phyloP scores from a whole-genome alignment of 2,113 vertebrate species.

The Aramus guarauna region DNA sequence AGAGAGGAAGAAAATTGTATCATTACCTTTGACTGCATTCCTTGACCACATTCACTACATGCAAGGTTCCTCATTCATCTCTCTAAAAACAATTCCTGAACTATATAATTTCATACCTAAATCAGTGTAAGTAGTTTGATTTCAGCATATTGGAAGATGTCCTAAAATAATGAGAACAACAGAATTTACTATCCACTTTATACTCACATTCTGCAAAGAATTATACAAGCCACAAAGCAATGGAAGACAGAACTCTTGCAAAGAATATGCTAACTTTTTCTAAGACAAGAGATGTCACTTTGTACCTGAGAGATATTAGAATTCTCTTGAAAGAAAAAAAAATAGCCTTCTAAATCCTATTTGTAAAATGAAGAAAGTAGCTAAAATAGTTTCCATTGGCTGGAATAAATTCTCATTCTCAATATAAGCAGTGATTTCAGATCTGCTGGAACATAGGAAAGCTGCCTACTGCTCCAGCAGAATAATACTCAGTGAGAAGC shows the following conservation, averaged over 20 bases:
- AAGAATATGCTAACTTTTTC: background rate
- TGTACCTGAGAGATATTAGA: background rate
- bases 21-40: background rate
- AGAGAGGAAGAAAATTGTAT: background rate
- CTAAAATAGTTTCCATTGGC: background rate
- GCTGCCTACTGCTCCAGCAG: background rate
- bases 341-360: background rate
- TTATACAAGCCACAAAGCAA: background rate
- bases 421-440: background rate
- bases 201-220: background rate
- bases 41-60: background rate
- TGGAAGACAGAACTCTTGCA: background rate
- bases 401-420: constrained; percentile 14
- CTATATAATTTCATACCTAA: background rate
- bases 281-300: background rate
- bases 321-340: background rate
- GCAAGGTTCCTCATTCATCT: background rate
- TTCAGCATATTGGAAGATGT: background rate
- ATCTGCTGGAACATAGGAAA: background rate
- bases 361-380: background rate
- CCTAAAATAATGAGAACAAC: background rate
- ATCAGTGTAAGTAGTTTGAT: background rate
- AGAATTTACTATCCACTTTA: background rate
- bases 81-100: background rate
- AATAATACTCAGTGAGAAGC: background rate